Evolutionary conservation across 2,888 invertebrate species (phyloP).

Genomic region (Philereme transversata): DNA sequence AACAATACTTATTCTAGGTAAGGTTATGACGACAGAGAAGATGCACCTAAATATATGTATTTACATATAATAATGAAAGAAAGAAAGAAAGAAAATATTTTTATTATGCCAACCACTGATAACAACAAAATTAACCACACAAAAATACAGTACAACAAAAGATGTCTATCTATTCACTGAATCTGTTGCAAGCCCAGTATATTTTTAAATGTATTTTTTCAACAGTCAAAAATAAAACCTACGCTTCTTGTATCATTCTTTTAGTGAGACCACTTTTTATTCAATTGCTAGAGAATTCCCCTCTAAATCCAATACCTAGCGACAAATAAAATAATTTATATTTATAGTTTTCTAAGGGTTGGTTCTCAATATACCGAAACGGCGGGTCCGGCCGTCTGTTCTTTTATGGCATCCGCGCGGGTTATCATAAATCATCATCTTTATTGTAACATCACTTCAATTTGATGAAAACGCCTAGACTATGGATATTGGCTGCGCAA

Average conservation of each 20-base stretch:
- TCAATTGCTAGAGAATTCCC: conserved; percentile 14
- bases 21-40: no score
- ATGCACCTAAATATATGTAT: no score
- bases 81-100: no score
- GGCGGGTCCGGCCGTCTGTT: conserved; percentile 36
- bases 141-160: no score
- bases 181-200: background rate
- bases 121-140: no score
- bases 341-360: conserved; percentile 40
- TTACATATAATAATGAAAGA: no score
- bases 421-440: conserved; percentile 55
- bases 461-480: conserved; percentile 32
- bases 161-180: no score
- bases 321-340: conserved; percentile 33
- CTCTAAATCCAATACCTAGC: conserved; percentile 13
- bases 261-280: conserved; percentile 12
- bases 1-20: no score
- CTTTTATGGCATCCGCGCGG: conserved; percentile 48
- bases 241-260: conserved; percentile 7
- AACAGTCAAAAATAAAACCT: conserved; percentile 4
- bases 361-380: conserved; percentile 37
- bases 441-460: conserved; percentile 39
- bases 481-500: conserved; percentile 21
- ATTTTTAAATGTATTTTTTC: conserved; percentile 1
- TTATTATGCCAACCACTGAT: no score